Evolutionary conservation across 92 coral and sea anemone genomes (phyloP).

Genomic region (Epizoanthus illoricatus): DNA sequence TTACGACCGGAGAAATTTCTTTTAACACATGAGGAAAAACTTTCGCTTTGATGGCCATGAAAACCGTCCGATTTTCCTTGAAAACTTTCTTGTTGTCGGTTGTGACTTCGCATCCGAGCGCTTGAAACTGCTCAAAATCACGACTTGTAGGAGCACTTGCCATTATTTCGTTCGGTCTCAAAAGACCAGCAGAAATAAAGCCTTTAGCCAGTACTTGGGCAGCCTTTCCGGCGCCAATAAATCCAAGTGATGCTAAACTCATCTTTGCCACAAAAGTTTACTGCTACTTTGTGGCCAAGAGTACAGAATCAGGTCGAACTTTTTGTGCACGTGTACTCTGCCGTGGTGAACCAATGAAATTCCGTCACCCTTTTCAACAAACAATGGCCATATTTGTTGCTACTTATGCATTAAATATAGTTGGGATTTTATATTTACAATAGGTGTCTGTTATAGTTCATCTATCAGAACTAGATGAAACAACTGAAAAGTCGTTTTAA

Average conservation of each 20-base stretch:
- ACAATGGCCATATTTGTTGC: not conserved
- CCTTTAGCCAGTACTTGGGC: constrained; percentile 92
- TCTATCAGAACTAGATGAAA: too few relatives aligned
- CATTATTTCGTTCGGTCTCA: constrained; percentile 78
- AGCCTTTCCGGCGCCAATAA: constrained; percentile 97
- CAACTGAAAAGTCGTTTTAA: too few relatives aligned
- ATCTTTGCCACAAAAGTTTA: constrained; percentile 30
- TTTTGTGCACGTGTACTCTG: constrained; percentile 34
- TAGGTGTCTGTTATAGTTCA: not conserved
- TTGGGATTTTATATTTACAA: not conserved
- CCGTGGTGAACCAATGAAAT: not conserved
- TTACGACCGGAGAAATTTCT: constrained; percentile 89
- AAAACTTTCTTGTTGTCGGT: constrained; percentile 85
- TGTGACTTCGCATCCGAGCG: constrained; percentile 85
- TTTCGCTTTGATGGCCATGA: constrained; percentile 88
- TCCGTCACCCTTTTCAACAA: not conserved
- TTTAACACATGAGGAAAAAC: constrained; percentile 84
- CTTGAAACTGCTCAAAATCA: constrained; percentile 72
- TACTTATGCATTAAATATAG: not conserved
- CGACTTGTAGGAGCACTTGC: constrained; percentile 94
- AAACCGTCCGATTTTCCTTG: constrained; percentile 73
- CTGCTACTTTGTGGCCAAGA: not conserved
- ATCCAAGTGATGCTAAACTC: constrained; percentile 86
- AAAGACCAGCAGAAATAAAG: constrained; percentile 84
- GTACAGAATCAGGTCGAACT: not conserved